phyloP scores from a whole-genome alignment of 2,113 vertebrate species.

The Hydropotes inermis region DNA sequence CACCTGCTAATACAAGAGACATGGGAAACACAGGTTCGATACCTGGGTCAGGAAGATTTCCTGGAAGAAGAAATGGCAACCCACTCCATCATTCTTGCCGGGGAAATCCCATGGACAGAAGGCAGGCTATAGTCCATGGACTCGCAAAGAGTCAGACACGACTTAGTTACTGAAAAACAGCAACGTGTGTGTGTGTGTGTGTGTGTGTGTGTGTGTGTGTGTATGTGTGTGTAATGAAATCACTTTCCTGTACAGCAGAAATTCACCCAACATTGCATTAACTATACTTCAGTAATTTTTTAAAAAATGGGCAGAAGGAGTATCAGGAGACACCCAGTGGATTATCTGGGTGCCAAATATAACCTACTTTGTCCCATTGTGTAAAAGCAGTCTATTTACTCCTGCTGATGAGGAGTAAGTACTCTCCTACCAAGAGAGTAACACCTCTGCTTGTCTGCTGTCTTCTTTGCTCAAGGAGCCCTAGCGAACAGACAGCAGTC shows the following conservation, averaged over 20 bases:
- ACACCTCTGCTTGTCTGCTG: neutral
- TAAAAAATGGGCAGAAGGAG: neutral
- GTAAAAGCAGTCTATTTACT: neutral
- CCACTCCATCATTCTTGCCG: neutral
- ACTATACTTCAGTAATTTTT: neutral
- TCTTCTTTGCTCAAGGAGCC: neutral
- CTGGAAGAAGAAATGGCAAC: neutral
- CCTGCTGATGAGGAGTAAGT: neutral
- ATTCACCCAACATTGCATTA: neutral
- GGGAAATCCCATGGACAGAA: neutral
- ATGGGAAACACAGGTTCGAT: neutral
- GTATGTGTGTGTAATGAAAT: neutral
- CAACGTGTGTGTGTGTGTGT: neutral
- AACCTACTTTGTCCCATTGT: neutral
- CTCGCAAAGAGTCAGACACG: neutral
- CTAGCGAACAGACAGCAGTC: neutral
- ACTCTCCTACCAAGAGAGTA: neutral
- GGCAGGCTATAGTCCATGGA: neutral
- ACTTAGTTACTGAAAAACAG: neutral
- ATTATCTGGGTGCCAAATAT: neutral
- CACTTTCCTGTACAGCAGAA: neutral
- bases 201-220: neutral
- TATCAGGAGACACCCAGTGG: neutral
- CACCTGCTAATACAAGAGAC: neutral
- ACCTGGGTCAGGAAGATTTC: neutral